Evolutionary conservation across 2,113 vertebrate species (phyloP).

Genomic region (Sitta europaea): DNA sequence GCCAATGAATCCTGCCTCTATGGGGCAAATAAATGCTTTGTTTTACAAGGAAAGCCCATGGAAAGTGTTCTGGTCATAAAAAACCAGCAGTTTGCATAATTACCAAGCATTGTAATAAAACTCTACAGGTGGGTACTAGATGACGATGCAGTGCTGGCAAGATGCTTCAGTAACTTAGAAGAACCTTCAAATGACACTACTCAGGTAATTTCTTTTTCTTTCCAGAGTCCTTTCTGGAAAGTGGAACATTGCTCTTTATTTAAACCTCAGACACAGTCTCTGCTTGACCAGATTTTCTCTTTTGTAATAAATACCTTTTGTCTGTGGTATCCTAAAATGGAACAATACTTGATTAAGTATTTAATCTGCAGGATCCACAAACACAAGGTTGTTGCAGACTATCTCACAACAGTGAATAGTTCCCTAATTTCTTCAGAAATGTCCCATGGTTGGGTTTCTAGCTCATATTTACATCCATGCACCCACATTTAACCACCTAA

Average conservation of each 20-base stretch:
- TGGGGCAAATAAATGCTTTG: not conserved
- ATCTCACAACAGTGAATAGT: not conserved
- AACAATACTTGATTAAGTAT: not conserved
- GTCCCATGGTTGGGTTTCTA: not conserved
- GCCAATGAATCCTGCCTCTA: not conserved
- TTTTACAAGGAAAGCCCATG: not conserved
- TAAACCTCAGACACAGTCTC: not conserved
- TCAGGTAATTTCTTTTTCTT: not conserved
- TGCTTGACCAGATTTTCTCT: not conserved
- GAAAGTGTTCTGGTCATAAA: not conserved
- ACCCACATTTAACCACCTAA: not conserved
- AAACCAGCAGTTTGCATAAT: not conserved
- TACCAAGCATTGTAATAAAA: not conserved
- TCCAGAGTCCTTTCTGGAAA: not conserved
- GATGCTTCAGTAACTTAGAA: not conserved
- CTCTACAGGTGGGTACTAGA: not conserved
- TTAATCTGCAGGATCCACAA: not conserved
- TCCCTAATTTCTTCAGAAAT: not conserved
- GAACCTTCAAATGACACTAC: not conserved
- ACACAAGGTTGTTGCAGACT: not conserved
- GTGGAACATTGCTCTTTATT: not conserved
- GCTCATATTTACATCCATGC: not conserved
- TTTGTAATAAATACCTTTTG: not conserved
- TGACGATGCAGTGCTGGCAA: not conserved
- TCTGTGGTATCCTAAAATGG: not conserved